Evolutionary conservation across 2,113 vertebrate genomes (phyloP).

Genomic region (Casuarius casuarius): DNA sequence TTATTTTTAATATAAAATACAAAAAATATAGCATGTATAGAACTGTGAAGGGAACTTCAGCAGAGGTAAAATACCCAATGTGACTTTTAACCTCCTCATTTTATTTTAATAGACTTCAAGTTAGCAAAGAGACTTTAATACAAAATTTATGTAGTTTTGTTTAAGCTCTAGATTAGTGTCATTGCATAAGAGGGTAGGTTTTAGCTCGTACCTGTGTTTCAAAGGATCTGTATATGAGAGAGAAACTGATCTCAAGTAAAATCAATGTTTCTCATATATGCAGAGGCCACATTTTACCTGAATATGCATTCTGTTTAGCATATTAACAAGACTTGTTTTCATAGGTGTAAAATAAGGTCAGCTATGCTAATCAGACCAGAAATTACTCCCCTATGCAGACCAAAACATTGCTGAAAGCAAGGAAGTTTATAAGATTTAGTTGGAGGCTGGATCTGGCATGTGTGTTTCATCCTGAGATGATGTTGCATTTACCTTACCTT

Average conservation of each 20-base stretch:
- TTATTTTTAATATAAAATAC: fast-evolving
- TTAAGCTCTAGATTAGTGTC: background rate
- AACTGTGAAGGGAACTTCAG: background rate
- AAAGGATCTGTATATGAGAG: background rate
- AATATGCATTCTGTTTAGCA: background rate
- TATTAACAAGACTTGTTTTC: background rate
- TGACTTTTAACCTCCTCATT: background rate
- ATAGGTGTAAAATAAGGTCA: background rate
- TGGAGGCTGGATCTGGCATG: background rate
- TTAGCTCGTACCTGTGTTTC: background rate
- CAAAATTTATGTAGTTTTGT: background rate
- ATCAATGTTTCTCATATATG: background rate
- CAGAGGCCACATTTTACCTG: background rate
- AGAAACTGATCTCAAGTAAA: background rate
- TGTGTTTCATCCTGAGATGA: background rate
- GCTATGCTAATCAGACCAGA: conserved; percentile 15
- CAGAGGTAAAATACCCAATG: background rate
- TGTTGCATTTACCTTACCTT: background rate
- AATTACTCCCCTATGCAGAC: background rate
- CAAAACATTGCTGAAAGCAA: background rate
- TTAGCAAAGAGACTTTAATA: background rate
- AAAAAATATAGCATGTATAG: background rate
- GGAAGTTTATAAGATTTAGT: background rate
- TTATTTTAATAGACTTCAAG: background rate
- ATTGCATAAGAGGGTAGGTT: background rate